These are phyloP conservation scores for Accipiter superciliosus DNA, from an alignment of 2,797 vertebrate genomes.

Conservation along the genomic window DNA sequence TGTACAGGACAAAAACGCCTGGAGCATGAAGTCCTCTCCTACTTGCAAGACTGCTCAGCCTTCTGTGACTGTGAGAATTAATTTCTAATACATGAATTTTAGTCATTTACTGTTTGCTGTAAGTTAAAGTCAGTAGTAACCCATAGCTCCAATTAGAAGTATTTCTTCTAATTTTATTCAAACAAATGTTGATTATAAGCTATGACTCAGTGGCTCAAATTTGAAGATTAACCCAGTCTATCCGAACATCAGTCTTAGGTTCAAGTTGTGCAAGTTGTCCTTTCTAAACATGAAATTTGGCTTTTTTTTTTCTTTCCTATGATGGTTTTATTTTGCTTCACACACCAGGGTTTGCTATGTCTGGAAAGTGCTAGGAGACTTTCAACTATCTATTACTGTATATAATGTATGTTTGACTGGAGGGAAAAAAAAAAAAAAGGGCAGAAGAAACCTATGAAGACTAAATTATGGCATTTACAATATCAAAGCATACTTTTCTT, in stretches of 20 bases:
- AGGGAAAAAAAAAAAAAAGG: not conserved
- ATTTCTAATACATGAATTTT: conserved; percentile 36
- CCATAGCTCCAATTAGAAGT: not conserved
- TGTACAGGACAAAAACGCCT: conserved; percentile 57
- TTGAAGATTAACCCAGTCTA: not conserved
- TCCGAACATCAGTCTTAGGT: not conserved
- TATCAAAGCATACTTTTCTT: not conserved
- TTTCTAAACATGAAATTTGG: not conserved
- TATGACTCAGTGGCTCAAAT: not conserved
- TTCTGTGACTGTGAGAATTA: conserved; percentile 64
- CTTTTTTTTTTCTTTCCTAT: not conserved
- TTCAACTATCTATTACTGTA: not conserved
- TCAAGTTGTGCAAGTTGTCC: not conserved
- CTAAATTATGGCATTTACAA: not conserved
- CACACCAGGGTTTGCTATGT: not conserved
- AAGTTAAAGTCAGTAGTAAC: not conserved
- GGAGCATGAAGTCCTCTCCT: conserved; percentile 57
- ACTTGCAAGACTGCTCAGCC: conserved; percentile 40
- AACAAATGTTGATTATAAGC: conserved; percentile 16
- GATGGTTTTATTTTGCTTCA: not conserved
- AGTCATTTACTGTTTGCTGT: conserved; percentile 45
- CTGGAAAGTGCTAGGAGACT: not conserved
- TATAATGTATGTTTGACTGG: not conserved
- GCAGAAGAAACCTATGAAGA: not conserved
- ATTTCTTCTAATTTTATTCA: conserved; percentile 11